Evolutionary conservation across 2,797 vertebrate genomes (phyloP), one percentile per base, ranked within the genome.

Genomic region (Tragopan temminckii): DNA sequence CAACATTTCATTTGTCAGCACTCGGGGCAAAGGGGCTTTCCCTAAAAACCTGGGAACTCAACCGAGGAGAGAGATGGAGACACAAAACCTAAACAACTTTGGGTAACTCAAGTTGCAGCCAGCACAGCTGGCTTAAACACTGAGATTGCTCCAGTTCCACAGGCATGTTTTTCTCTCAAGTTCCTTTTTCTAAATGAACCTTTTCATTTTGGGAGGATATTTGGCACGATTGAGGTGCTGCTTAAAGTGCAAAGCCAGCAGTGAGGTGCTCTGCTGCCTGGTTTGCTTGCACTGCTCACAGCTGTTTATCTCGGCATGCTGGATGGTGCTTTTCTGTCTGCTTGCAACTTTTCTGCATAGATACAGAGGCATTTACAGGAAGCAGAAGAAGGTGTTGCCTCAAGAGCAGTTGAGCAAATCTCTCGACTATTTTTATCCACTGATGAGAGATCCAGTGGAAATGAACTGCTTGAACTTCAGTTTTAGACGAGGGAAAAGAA

Each of bases 331-430:
- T 76, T 94, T 94, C 67, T 33, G 42, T 93, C 23, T 62, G 48
- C 64, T 78, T 82, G 19, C 59, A 74, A 59, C 43, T 90, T 89
- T 77, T 83, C 1, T 0, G 42, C 42, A 13, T 61, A 1, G 20
- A 27, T 68, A 68, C 42, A 74, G 92, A 92, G 27, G 20, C 85
- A 43, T 94, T 91, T 89, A 61, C 85, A 89, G 93, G 92, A 97
- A 95, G 69, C 75, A 80, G 78, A 88, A 85, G 87, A 93, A 94
- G 69, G 89, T 94, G 89, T 85, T 95, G 72, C 74, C 72, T 83
- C 79, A 70, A 87, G 69, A 96, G 59, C 48, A 62, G 24, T 38
- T 93, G 70, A 91, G 76, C 76, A 83, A 88, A 92, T 55, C 88
- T 93, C 36, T 83, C 76, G 52, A 55, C 87, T 93, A 24, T 95